These are phyloP conservation scores for Ectemnius continuus DNA, from an alignment of 2,888 invertebrate genomes.

Conservation along the genomic window DNA sequence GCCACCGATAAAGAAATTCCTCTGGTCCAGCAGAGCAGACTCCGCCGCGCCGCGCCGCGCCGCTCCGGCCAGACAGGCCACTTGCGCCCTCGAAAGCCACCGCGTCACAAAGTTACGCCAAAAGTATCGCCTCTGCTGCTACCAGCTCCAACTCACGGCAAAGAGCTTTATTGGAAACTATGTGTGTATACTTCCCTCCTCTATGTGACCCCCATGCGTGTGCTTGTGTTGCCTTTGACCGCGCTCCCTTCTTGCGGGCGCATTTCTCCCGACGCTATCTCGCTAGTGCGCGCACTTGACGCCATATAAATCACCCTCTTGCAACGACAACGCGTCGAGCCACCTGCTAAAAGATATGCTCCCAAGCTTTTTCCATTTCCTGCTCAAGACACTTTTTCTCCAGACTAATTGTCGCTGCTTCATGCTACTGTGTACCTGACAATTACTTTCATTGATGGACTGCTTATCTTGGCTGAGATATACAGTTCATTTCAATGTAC, in stretches of 20 bases:
- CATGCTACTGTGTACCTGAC: no score
- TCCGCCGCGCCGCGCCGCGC: neutral
- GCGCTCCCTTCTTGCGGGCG: neutral
- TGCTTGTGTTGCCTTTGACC: neutral
- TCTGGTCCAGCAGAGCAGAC: neutral
- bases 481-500: no score
- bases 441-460: no score
- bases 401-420: no score
- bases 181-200: neutral
- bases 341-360: no score
- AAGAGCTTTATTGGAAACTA: conserved; percentile 1
- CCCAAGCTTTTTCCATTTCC: conserved; percentile 28
- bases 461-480: no score
- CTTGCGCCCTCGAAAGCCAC: neutral
- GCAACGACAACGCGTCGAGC: no score
- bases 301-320: neutral
- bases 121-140: neutral
- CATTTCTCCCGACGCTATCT: conserved; percentile 1
- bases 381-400: neutral
- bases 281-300: neutral
- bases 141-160: neutral
- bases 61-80: neutral
- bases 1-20: conserved; percentile 42
- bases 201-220: neutral
- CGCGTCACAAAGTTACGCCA: neutral